phyloP scores from a whole-genome alignment of 2,113 vertebrate genomes.

The Prolemur simus region DNA sequence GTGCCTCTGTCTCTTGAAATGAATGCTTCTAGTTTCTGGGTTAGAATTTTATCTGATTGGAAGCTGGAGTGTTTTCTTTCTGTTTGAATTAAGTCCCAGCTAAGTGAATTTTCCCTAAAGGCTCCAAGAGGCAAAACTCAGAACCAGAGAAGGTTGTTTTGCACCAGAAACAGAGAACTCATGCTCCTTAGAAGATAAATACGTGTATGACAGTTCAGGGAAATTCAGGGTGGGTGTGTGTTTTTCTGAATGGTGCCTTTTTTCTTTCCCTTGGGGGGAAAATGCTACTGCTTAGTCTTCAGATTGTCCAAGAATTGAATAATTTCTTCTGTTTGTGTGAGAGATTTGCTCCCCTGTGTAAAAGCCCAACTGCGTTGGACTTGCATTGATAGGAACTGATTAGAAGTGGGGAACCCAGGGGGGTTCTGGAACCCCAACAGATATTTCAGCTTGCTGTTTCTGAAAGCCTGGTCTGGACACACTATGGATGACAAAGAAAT shows the following conservation, averaged over 20 bases:
- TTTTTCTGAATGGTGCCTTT: not conserved
- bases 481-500: not conserved
- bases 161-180: not conserved
- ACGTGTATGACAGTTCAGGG: not conserved
- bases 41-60: conserved; percentile 27
- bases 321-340: not conserved
- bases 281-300: not conserved
- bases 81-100: conserved; percentile 28
- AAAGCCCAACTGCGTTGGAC: not conserved
- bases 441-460: not conserved
- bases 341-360: not conserved
- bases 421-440: not conserved
- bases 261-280: not conserved
- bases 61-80: conserved; percentile 5
- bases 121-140: not conserved
- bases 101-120: conserved; percentile 44
- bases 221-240: not conserved
- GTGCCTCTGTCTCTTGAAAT: conserved; percentile 18
- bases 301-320: not conserved
- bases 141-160: not conserved
- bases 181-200: conserved; percentile 22
- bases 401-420: not conserved
- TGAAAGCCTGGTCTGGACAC: not conserved
- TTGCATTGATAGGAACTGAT: not conserved
- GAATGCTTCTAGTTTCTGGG: conserved; percentile 33